Evolutionary conservation across 2,888 invertebrate species (phyloP).

Genomic region (Microplitis deprimator): DNA sequence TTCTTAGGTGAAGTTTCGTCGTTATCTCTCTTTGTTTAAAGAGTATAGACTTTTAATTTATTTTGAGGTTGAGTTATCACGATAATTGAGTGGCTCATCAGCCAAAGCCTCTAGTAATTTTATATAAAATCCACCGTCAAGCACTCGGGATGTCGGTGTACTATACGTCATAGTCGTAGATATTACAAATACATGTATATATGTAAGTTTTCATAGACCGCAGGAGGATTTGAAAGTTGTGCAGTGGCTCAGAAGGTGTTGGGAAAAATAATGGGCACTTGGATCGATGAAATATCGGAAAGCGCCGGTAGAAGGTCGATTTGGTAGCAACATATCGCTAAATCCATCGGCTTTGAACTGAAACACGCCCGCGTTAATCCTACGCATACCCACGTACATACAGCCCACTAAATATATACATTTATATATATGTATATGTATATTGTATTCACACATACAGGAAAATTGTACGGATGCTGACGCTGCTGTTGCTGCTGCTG

Average conservation of each 20-base stretch:
- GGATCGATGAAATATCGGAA: conserved; percentile 27
- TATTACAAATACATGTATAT: not conserved
- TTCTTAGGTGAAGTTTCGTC: not conserved
- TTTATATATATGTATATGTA: no score
- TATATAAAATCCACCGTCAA: not conserved
- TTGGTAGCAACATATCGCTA: conserved; percentile 34
- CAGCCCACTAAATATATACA: conserved; percentile 14
- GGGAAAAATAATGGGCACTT: conserved; percentile 18
- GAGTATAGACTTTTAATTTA: not conserved
- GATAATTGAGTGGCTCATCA: conserved; percentile 10
- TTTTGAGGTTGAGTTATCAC: conserved; percentile 11
- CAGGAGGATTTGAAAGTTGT: conserved; percentile 10
- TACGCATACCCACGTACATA: conserved; percentile 39
- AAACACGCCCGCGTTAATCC: conserved; percentile 44
- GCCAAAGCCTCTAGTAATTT: not conserved
- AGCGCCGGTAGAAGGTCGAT: conserved; percentile 22
- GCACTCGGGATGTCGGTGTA: not conserved
- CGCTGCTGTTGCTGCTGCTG: not conserved
- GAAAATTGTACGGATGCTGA: conserved; percentile 10
- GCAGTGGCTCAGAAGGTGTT: conserved; percentile 5
- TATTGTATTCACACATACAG: not conserved
- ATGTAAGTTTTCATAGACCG: not conserved
- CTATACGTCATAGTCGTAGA: no score
- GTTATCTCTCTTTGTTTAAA: conserved; percentile 1
- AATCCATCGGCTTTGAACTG: conserved; percentile 41